Evolutionary conservation across 2,888 invertebrate species (phyloP).

Genomic region (Andrena fulva): DNA sequence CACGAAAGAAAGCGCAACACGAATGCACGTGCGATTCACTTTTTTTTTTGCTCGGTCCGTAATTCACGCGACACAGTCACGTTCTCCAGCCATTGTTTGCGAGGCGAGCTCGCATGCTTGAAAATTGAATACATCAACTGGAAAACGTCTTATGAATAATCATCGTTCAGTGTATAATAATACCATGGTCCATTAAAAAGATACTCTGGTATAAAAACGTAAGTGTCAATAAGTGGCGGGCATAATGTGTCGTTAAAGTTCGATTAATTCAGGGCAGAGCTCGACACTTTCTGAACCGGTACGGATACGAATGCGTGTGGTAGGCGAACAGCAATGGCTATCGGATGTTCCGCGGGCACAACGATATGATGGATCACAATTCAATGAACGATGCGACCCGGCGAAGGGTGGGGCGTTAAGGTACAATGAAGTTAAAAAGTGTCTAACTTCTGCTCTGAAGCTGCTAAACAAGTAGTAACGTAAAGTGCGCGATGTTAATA

Average conservation of each 20-base stretch:
- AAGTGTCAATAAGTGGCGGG: constrained; percentile 64
- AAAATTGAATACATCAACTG: constrained; percentile 61
- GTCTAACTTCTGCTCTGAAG: constrained; percentile 74
- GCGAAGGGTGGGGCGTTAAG: constrained; percentile 30
- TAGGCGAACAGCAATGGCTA: constrained; percentile 38
- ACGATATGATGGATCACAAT: constrained; percentile 34
- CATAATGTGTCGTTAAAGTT: constrained; percentile 58
- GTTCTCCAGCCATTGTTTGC: constrained; percentile 27
- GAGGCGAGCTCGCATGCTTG: constrained; percentile 40
- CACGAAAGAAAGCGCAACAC: constrained; percentile 29
- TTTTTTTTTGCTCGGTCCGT: constrained; percentile 48
- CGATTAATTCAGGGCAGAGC: constrained; percentile 61
- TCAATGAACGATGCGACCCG: constrained; percentile 37
- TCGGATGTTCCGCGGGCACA: constrained; percentile 9
- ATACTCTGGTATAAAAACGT: constrained; percentile 72
- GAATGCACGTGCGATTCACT: constrained; percentile 52
- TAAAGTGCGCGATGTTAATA: constrained; percentile 77
- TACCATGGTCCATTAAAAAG: constrained; percentile 69
- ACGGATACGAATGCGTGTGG: constrained; percentile 21
- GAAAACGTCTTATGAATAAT: constrained; percentile 64
- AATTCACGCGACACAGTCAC: constrained; percentile 41
- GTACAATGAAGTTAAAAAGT: constrained; percentile 66
- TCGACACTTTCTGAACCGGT: constrained; percentile 66
- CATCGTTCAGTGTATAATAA: constrained; percentile 66
- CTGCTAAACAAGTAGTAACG: constrained; percentile 72